phyloP scores from a whole-genome alignment of 2,797 vertebrate genomes.

The Prunella strophiata region DNA sequence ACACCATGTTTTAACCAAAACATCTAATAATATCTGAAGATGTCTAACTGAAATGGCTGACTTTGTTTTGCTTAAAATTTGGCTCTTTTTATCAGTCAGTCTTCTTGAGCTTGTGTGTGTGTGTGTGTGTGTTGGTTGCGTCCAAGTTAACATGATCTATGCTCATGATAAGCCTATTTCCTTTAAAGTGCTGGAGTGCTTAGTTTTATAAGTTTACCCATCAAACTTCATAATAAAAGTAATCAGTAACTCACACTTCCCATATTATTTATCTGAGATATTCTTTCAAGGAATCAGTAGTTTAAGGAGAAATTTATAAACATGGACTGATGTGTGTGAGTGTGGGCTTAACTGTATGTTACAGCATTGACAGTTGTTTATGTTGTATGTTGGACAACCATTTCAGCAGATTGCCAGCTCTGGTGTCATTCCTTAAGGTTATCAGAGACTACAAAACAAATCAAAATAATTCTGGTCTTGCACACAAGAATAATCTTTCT shows the following conservation, averaged over 20 bases:
- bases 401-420: background rate
- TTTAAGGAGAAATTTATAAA: background rate
- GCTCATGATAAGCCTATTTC: background rate
- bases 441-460: background rate
- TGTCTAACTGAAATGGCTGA: background rate
- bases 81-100: background rate
- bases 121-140: background rate
- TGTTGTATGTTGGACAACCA: background rate
- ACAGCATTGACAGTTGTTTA: background rate
- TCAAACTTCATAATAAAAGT: background rate
- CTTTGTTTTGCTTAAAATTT: background rate
- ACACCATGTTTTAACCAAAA: background rate
- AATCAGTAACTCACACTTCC: background rate
- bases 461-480: background rate
- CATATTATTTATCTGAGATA: background rate
- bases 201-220: background rate
- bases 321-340: background rate
- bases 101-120: background rate
- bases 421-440: background rate
- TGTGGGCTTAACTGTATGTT: background rate
- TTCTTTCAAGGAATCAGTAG: background rate
- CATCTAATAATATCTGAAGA: background rate
- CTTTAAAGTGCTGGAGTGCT: background rate
- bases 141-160: background rate
- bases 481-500: background rate